These are phyloP conservation scores for Tachycineta bicolor DNA, from an alignment of 2,113 vertebrate genomes.

Conservation along the genomic window DNA sequence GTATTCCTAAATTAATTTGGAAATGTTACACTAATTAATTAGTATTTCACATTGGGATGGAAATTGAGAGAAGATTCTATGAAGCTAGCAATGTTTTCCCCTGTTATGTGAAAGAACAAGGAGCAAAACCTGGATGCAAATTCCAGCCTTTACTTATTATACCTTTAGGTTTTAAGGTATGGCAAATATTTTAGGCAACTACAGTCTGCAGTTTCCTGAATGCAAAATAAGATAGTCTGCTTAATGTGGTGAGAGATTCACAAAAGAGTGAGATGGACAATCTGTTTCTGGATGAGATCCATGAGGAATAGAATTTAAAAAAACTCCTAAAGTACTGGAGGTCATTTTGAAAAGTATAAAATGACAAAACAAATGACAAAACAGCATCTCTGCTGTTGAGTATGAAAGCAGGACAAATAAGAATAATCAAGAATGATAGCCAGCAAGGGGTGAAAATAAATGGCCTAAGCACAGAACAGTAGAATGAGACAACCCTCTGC, in stretches of 20 bases:
- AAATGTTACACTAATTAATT: not conserved
- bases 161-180: not conserved
- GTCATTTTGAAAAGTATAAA: not conserved
- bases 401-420: not conserved
- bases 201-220: not conserved
- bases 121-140: not conserved
- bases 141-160: not conserved
- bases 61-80: not conserved
- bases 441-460: not conserved
- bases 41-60: not conserved
- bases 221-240: not conserved
- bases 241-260: not conserved
- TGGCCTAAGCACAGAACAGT: not conserved
- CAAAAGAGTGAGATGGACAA: fast-evolving
- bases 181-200: not conserved
- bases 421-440: not conserved
- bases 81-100: not conserved
- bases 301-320: not conserved
- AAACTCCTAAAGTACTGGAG: not conserved
- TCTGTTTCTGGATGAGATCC: not conserved
- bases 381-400: not conserved
- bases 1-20: not conserved
- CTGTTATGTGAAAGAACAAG: not conserved
- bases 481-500: not conserved
- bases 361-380: not conserved